A percentile compares a stretch with the other conserved stretches of the same genome.
phyloP scores from a whole-genome alignment of 37 sponge, comb jelly and placozoan genomes.

The Tethya wilhelma region DNA sequence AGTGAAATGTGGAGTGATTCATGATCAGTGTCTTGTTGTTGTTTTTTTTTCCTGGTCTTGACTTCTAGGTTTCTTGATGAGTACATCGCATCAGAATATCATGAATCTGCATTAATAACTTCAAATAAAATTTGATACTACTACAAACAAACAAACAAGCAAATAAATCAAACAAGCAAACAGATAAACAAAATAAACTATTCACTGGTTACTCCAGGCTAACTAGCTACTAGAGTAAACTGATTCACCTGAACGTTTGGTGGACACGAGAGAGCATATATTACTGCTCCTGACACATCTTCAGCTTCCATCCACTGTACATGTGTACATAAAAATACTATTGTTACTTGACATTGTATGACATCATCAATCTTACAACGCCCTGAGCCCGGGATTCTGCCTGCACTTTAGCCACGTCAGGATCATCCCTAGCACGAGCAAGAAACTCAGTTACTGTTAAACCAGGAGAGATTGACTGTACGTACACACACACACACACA shows the following conservation, averaged over 20 bases:
- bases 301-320: conserved; percentile 60
- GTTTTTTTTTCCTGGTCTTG: too few species aligned
- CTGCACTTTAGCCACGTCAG: conserved; percentile 42
- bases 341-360: too few species aligned
- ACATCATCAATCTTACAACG: too few species aligned
- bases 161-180: too few species aligned
- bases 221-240: too few species aligned
- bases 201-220: too few species aligned
- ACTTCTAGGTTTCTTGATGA: conserved; percentile 1
- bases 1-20: too few species aligned
- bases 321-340: too few species aligned
- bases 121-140: background rate
- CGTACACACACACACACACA: too few species aligned
- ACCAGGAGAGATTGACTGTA: conserved; percentile 80
- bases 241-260: conserved; percentile 61
- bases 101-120: conserved; percentile 38
- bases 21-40: too few species aligned
- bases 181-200: too few species aligned
- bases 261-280: conserved; percentile 70
- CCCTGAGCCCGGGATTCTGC: conserved; percentile 36
- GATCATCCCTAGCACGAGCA: conserved; percentile 21
- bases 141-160: background rate
- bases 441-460: conserved; percentile 72
- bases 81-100: conserved; percentile 29
- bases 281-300: conserved; percentile 65